phyloP scores from a whole-genome alignment of 1,140 invertebrate species.

The Zaprionus davidi region DNA sequence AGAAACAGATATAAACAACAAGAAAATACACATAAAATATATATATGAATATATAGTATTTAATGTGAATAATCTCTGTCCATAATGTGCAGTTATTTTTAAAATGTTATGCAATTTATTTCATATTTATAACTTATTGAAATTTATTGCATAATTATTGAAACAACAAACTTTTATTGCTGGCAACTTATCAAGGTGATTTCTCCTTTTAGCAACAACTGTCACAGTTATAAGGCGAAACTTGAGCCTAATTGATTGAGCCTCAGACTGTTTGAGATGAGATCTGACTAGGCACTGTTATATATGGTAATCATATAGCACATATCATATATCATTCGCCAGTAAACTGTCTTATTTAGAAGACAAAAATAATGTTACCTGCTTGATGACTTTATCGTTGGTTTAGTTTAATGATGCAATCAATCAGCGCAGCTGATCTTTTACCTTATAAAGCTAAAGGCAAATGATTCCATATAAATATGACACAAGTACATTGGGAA shows the following conservation, averaged over 20 bases:
- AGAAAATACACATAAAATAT: neutral
- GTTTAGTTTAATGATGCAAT: neutral
- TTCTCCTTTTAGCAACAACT: neutral
- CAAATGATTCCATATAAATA: neutral
- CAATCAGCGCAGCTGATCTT: neutral
- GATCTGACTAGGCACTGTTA: neutral
- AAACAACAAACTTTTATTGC: neutral
- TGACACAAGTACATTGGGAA: neutral
- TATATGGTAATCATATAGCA: neutral
- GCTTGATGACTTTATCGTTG: neutral
- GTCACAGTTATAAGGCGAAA: neutral
- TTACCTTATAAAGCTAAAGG: neutral
- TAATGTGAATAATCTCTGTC: neutral
- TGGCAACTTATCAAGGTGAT: constrained; percentile 1
- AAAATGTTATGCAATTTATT: neutral
- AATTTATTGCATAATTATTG: neutral
- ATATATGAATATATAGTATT: neutral
- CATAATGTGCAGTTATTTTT: neutral
- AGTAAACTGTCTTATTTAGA: neutral
- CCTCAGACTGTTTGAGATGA: neutral
- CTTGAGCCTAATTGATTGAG: neutral
- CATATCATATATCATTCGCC: neutral
- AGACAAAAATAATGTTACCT: neutral
- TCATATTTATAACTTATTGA: neutral
- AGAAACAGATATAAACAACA: constrained; percentile 1